Conservation (phyloP, 2,888 invertebrate species). For the Halictus quadricinctus region DNA sequence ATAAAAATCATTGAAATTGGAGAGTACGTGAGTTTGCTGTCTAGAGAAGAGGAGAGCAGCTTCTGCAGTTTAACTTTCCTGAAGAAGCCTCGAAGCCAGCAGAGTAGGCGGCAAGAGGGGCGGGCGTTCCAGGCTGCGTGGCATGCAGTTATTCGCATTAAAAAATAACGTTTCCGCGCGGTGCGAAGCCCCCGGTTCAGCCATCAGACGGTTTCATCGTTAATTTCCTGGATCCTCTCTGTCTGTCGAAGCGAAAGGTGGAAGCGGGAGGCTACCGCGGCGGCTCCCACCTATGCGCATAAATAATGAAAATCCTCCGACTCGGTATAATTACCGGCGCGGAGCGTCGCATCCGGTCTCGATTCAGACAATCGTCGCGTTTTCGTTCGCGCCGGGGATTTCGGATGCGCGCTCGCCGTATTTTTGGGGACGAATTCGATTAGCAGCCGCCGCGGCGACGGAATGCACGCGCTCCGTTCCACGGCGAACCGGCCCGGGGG, state of each 20-base stretch:
- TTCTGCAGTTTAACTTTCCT: neutral
- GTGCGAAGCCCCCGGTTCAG: neutral
- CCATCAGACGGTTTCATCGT: slow-evolving; percentile 49
- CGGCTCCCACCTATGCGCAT: slow-evolving; percentile 57
- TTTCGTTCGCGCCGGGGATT: slow-evolving; percentile 41
- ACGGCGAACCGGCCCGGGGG: neutral
- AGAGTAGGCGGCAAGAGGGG: neutral
- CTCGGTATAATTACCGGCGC: slow-evolving; percentile 73
- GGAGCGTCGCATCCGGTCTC: slow-evolving; percentile 75
- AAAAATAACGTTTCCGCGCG: slow-evolving; percentile 46
- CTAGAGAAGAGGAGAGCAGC: neutral
- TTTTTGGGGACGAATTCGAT: slow-evolving; percentile 64
- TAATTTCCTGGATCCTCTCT: slow-evolving; percentile 56
- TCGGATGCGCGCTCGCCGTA: slow-evolving; percentile 50
- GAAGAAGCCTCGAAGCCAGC: neutral
- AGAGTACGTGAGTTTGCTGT: neutral
- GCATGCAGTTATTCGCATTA: slow-evolving; percentile 3
- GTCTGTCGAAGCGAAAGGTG: slow-evolving; percentile 55
- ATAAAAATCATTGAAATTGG: too few relatives aligned
- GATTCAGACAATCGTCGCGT: slow-evolving; percentile 66
- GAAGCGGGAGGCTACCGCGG: slow-evolving; percentile 60
- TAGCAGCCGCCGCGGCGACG: slow-evolving; percentile 14
- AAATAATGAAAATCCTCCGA: slow-evolving; percentile 75
- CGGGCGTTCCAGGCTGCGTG: slow-evolving; percentile 9
- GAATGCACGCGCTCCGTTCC: slow-evolving; percentile 11